Conservation (phyloP, 2,797 vertebrate genomes). For the Agapornis canus region DNA sequence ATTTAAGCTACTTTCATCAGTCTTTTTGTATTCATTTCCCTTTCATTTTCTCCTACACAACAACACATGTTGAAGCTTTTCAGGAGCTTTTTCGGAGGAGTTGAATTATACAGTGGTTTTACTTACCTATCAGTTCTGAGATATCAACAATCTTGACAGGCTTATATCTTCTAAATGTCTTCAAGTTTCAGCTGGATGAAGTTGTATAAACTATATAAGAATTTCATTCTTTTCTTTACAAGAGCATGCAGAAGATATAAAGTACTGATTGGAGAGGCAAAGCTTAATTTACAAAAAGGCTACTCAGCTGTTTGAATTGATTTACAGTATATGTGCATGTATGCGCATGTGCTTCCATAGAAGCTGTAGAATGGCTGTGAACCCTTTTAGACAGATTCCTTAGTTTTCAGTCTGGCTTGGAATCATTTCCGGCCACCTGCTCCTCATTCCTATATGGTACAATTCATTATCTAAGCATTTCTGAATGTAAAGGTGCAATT, state of each 20-base stretch:
- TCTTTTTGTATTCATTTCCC: not conserved
- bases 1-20: not conserved
- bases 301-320: not conserved
- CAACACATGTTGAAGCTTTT: not conserved
- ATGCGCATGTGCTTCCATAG: not conserved
- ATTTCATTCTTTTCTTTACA: not conserved
- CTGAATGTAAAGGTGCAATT: not conserved
- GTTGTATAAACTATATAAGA: not conserved
- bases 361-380: not conserved
- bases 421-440: not conserved
- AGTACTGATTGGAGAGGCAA: not conserved
- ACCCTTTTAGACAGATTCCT: not conserved
- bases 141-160: not conserved
- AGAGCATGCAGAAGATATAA: accelerated
- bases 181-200: not conserved
- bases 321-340: not conserved
- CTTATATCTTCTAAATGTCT: not conserved
- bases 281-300: not conserved
- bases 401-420: not conserved
- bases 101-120: not conserved
- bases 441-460: not conserved
- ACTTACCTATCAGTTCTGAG: not conserved
- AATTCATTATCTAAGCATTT: not conserved
- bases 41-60: not conserved
- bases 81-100: not conserved